Conservation (phyloP, 2,113 vertebrate genomes). For the Pelobates fuscus region DNA sequence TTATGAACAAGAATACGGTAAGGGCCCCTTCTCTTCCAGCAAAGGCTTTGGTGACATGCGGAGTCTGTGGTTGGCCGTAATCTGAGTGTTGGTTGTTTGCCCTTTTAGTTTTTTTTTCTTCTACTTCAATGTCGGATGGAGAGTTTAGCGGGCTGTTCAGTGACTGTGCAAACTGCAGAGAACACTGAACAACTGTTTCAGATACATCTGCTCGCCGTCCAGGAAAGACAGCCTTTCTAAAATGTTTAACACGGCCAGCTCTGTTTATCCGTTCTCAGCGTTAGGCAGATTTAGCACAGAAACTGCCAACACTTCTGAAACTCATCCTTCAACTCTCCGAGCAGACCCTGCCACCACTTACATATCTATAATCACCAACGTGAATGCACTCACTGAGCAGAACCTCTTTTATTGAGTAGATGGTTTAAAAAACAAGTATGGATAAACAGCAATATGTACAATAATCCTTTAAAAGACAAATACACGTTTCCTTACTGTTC, state of each 20-base stretch:
- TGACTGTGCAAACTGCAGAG: background rate
- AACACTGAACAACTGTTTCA: constrained; percentile 30
- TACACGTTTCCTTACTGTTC: too few relatives aligned
- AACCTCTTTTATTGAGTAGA: too few relatives aligned
- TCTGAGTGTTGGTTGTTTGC: constrained; percentile 1
- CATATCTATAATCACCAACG: background rate
- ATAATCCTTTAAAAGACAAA: too few relatives aligned
- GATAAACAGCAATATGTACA: too few relatives aligned
- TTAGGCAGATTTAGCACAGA: too few relatives aligned
- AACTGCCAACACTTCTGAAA: background rate
- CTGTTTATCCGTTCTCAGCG: too few relatives aligned
- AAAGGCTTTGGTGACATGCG: constrained; percentile 51
- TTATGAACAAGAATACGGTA: constrained; percentile 83
- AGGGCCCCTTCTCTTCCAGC: constrained; percentile 56
- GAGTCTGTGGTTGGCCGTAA: background rate
- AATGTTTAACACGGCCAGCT: too few relatives aligned
- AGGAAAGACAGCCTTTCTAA: too few relatives aligned
- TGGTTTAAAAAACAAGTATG: too few relatives aligned
- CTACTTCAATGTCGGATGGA: constrained; percentile 46
- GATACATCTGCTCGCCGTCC: background rate
- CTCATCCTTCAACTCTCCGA: background rate
- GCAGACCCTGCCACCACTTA: background rate
- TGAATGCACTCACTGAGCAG: too few relatives aligned
- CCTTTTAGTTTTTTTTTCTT: constrained; percentile 2
- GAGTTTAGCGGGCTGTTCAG: background rate